These are phyloP conservation scores for Delphinapterus leucas DNA, from an alignment of 2,113 vertebrate genomes.

Conservation along the genomic window DNA sequence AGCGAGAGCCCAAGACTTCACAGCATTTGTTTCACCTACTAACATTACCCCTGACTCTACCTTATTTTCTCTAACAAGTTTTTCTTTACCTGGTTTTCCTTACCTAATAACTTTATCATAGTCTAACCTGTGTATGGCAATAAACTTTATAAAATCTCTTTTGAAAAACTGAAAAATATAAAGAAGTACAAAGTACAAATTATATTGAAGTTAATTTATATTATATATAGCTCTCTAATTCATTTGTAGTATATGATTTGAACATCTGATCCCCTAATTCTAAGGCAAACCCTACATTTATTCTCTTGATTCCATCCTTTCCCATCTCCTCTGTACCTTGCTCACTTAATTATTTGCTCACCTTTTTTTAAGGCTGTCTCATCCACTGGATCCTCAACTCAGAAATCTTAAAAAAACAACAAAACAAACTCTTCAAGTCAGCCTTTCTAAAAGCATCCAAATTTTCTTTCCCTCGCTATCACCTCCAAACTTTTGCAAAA, in stretches of 20 bases:
- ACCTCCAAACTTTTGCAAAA: neutral
- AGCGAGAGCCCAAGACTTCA: neutral
- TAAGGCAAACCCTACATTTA: neutral
- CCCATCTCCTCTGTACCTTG: neutral
- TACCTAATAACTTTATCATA: neutral
- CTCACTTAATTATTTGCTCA: neutral
- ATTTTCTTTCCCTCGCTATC: neutral
- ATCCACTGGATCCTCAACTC: neutral
- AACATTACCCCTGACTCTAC: neutral
- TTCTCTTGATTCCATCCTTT: neutral
- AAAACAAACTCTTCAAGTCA: neutral
- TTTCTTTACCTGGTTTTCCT: conserved; percentile 10
- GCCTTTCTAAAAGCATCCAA: neutral
- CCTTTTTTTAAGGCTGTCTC: neutral
- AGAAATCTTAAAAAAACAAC: neutral
- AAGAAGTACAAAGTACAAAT: neutral
- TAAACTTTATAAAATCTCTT: neutral
- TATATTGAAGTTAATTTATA: neutral
- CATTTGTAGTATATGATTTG: neutral
- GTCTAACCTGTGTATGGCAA: neutral
- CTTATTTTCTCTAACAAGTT: neutral
- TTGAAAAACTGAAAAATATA: neutral
- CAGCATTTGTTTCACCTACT: neutral
- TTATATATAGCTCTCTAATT: neutral
- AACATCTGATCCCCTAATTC: neutral